Percentiles rank a stretch among this genome's conserved stretches.
Conservation (phyloP, 92 coral and sea anemone genomes). For the Galaxea fascicularis region DNA sequence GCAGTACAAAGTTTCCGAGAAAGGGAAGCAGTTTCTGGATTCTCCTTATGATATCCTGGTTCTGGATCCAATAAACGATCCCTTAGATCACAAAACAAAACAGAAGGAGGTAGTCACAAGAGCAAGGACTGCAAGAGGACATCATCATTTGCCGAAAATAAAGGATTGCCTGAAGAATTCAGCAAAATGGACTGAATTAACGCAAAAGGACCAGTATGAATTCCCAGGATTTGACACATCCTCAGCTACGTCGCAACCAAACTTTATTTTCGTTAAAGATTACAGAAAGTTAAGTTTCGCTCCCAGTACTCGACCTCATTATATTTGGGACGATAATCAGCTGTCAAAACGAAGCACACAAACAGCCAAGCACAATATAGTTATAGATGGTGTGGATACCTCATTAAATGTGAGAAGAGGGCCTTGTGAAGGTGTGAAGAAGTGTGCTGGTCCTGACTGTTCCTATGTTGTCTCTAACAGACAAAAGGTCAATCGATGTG, state of each 20-base stretch:
- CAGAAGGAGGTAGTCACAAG: background rate
- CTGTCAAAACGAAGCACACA: constrained; percentile 56
- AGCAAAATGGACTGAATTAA: constrained; percentile 31
- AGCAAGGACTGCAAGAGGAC: constrained; percentile 57
- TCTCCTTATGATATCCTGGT: constrained; percentile 42
- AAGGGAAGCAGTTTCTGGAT: constrained; percentile 49
- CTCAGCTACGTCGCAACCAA: constrained; percentile 6
- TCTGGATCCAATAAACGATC: constrained; percentile 36
- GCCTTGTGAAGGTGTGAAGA: constrained; percentile 70
- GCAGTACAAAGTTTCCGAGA: constrained; percentile 38
- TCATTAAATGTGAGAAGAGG: constrained; percentile 46
- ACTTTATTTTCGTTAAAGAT: constrained; percentile 7
- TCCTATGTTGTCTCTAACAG: constrained; percentile 56
- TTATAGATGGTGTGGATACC: constrained; percentile 24
- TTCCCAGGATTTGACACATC: constrained; percentile 64
- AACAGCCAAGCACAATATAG: constrained; percentile 32
- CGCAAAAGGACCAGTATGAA: constrained; percentile 56
- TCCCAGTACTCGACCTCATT: constrained; percentile 44
- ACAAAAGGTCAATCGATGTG: constrained; percentile 60
- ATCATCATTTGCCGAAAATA: constrained; percentile 65
- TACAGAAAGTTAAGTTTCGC: constrained; percentile 23
- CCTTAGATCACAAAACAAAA: constrained; percentile 13
- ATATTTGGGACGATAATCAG: constrained; percentile 63
- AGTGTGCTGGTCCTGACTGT: constrained; percentile 44
- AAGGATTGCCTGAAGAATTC: constrained; percentile 20